Evolutionary conservation across 35 echinoderm and acorn worm genomes (phyloP), one percentile per base, ranked within the genome.

Genomic region (Anneissia japonica): DNA sequence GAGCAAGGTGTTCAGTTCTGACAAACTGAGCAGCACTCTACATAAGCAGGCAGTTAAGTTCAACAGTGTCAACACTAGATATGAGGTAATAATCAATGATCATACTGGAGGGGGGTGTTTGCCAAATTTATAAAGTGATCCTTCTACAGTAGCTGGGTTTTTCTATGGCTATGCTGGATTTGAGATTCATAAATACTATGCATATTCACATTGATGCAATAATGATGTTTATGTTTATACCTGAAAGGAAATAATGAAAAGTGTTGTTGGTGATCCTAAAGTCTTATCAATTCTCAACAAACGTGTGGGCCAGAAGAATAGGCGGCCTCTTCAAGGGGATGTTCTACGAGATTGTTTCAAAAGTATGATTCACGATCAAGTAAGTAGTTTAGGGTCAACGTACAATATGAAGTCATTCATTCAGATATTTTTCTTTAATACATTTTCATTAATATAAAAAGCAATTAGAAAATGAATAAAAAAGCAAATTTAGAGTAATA

Each of bases 171-270:
- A 56, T 56, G 46, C n/a, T n/a, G n/a, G n/a, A n/a, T n/a, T n/a
- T n/a, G n/a, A n/a, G n/a, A n/a, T n/a, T n/a, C n/a, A n/a, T n/a
- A n/a, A n/a, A n/a, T n/a, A n/a, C n/a, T n/a, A n/a, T n/a, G n/a
- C n/a, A n/a, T n/a, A 26, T 13, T 56, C 11, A 26, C 11, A 56
- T 56, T 56, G 26, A 13, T 56, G 26, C 26, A 56, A 11, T 26
- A 11, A 56, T 56, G 11, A 13, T 11, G 26, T 26, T 56, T 56
- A 26, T 56, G 26, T 56, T 13, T n/a, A n/a, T n/a, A n/a, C n/a
- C n/a, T n/a, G n/a, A n/a, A 4, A 97, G 94, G 95, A 91, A 31
- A 81, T 99, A 36, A 99, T 94, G 86, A 92, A 88, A 56, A 84
- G 81, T 32, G 92, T 99, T 26, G 89, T 86, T 4, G 86, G 55